These are phyloP conservation scores for Craterocephalus amniculus DNA, from an alignment of 2,797 vertebrate species.

Conservation along the genomic window DNA sequence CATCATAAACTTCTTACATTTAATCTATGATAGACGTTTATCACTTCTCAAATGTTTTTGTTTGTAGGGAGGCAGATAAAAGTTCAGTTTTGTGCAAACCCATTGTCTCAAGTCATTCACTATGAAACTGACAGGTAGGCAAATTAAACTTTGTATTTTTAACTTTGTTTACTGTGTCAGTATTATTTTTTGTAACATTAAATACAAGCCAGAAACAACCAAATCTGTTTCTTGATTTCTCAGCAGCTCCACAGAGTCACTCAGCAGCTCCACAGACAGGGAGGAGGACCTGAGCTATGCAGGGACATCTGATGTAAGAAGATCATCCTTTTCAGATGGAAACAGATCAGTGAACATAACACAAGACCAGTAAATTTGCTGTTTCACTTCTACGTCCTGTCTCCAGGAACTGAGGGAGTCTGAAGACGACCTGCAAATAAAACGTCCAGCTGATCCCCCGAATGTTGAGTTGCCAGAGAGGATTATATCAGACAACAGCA, in stretches of 20 bases:
- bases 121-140: conserved; percentile 78
- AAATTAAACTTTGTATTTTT: neutral
- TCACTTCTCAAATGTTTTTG: neutral
- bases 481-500: conserved; percentile 5
- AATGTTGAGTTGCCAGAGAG: conserved; percentile 23
- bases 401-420: conserved; percentile 63
- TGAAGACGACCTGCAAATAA: conserved; percentile 7
- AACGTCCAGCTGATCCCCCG: conserved; percentile 4
- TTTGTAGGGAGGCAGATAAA: conserved; percentile 69
- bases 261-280: conserved; percentile 64
- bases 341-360: neutral
- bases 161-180: neutral
- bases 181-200: neutral
- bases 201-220: neutral
- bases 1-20: neutral
- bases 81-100: conserved; percentile 71
- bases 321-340: neutral
- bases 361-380: neutral
- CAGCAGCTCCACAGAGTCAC: conserved; percentile 63
- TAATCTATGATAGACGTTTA: neutral
- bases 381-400: conserved; percentile 13
- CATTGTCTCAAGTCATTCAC: conserved; percentile 69
- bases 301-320: conserved; percentile 60
- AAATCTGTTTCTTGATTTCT: conserved; percentile 25
- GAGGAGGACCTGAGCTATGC: conserved; percentile 64